These are phyloP conservation scores for Alexandromys oeconomus DNA, from an alignment of 2,797 vertebrate species.

Conservation along the genomic window DNA sequence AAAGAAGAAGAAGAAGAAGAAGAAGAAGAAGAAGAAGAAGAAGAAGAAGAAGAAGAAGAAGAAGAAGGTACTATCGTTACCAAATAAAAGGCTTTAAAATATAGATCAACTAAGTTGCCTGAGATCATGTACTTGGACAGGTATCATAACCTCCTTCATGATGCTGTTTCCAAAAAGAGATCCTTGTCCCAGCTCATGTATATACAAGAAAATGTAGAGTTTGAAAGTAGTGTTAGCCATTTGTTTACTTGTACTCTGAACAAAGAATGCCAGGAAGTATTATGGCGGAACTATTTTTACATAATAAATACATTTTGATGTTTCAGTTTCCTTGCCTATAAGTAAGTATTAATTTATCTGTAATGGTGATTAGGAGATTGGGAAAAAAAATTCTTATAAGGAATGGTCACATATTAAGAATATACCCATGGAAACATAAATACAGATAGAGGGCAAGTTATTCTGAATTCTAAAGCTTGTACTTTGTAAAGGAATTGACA, in stretches of 20 bases:
- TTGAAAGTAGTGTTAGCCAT: constrained; percentile 33
- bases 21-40: too few species aligned
- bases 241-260: constrained; percentile 26
- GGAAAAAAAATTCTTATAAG: background rate
- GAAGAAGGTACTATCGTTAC: background rate
- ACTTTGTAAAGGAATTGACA: constrained; percentile 66
- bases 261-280: constrained; percentile 43
- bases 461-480: background rate
- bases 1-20: too few species aligned
- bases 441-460: constrained; percentile 46
- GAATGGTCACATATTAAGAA: constrained; percentile 16
- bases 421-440: constrained; percentile 57
- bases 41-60: too few species aligned
- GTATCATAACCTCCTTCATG: background rate
- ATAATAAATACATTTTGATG: constrained; percentile 34
- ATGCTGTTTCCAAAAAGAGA: constrained; percentile 1
- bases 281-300: background rate
- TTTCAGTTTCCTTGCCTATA: constrained; percentile 32
- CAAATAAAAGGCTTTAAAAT: constrained; percentile 49
- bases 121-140: background rate
- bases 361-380: constrained; percentile 9
- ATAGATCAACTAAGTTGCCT: background rate
- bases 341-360: constrained; percentile 43
- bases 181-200: background rate
- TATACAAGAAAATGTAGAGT: constrained; percentile 2